A percentile compares a stretch with the other conserved stretches of the same genome.
phyloP scores from a whole-genome alignment of 2,797 vertebrate species.

The Sebastes matsubarae region DNA sequence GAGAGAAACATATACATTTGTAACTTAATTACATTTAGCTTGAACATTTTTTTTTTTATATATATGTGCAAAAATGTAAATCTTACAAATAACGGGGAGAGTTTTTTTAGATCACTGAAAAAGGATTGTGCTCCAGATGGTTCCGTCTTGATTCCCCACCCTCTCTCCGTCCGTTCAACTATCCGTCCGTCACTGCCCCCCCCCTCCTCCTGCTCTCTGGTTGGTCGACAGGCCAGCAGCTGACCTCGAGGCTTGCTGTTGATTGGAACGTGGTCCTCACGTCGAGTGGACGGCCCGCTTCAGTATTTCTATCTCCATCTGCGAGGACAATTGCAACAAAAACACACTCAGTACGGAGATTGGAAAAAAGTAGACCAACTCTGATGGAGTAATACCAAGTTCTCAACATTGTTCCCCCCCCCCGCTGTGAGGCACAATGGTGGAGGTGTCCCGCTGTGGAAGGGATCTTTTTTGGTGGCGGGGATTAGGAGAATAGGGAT shows the following conservation, averaged over 20 bases:
- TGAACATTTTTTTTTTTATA: slow-evolving; percentile 18
- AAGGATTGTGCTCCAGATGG: slow-evolving; percentile 62
- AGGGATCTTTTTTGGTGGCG: not conserved
- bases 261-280: slow-evolving; percentile 74
- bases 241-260: slow-evolving; percentile 36
- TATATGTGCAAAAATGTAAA: slow-evolving; percentile 86
- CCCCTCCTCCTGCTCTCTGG: slow-evolving; percentile 3
- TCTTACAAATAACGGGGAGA: slow-evolving; percentile 80
- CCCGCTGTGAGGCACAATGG: not conserved
- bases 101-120: slow-evolving; percentile 72
- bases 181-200: not conserved
- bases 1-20: slow-evolving; percentile 79
- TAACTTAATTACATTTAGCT: slow-evolving; percentile 79
- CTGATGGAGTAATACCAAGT: not conserved
- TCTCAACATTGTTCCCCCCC: not conserved
- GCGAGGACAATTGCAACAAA: slow-evolving; percentile 25
- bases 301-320: slow-evolving; percentile 94
- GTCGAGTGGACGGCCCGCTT: slow-evolving; percentile 88
- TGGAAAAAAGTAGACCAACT: not conserved
- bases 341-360: not conserved
- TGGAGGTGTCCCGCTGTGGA: not conserved
- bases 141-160: slow-evolving; percentile 5
- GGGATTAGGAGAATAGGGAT: slow-evolving; percentile 3
- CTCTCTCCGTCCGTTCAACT: slow-evolving; percentile 8
- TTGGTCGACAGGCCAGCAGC: slow-evolving; percentile 37